These are phyloP conservation scores for Excalfactoria chinensis DNA, from an alignment of 2,113 vertebrate genomes.

Conservation along the genomic window DNA sequence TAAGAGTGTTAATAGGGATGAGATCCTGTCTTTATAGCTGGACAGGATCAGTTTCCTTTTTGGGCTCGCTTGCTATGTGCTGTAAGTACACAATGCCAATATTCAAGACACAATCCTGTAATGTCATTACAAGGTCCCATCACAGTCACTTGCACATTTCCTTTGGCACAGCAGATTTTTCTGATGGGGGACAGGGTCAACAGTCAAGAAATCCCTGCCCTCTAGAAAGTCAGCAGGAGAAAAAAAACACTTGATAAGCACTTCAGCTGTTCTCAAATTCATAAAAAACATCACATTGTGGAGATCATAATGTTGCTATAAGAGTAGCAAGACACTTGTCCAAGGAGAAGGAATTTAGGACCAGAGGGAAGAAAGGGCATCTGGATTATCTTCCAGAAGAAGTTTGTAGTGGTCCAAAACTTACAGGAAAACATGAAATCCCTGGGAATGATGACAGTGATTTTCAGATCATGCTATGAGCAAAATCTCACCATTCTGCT, in stretches of 20 bases:
- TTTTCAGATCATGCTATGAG: not conserved
- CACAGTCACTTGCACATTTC: conserved; percentile 63
- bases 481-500: conserved; percentile 10
- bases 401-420: not conserved
- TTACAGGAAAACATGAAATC: fast-evolving
- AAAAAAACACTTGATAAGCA: conserved; percentile 71
- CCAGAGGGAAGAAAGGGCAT: not conserved
- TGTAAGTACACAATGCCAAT: conserved; percentile 36
- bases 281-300: conserved; percentile 41
- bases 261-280: conserved; percentile 55
- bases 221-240: conserved; percentile 65
- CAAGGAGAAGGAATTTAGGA: not conserved
- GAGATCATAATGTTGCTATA: not conserved
- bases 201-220: conserved; percentile 62
- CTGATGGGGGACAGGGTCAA: conserved; percentile 57
- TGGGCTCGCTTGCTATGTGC: conserved; percentile 12
- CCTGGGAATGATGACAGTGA: not conserved
- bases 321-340: not conserved
- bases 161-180: conserved; percentile 65
- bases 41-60: not conserved
- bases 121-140: conserved; percentile 71
- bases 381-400: not conserved
- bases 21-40: not conserved
- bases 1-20: not conserved
- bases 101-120: conserved; percentile 49